These are phyloP conservation scores for Amblyraja radiata DNA, from an alignment of 2,797 vertebrate species.

Conservation along the genomic window DNA sequence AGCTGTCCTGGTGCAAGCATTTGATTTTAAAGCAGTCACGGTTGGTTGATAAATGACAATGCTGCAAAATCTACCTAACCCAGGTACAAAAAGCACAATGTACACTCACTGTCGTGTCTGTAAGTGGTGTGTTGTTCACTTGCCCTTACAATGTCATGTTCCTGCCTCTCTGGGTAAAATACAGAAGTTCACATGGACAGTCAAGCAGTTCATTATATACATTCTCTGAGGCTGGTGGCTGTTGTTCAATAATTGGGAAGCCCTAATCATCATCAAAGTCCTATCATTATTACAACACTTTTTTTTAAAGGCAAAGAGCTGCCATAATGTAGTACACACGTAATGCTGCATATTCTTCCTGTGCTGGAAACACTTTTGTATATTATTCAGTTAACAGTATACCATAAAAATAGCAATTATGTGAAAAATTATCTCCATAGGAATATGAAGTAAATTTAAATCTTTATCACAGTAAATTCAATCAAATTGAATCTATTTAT, in stretches of 20 bases:
- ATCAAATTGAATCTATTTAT: neutral
- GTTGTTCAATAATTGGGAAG: conserved; percentile 19
- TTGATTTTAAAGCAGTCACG: conserved; percentile 8
- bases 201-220: conserved; percentile 21
- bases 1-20: neutral
- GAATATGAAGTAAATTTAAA: neutral
- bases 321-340: neutral
- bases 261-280: conserved; percentile 25
- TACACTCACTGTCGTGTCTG: neutral
- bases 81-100: neutral
- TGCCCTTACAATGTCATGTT: neutral
- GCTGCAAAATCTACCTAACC: neutral
- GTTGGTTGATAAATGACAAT: neutral
- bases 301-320: neutral
- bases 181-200: conserved; percentile 9
- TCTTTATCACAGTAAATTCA: neutral
- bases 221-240: conserved; percentile 30
- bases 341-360: neutral
- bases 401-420: neutral
- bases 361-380: neutral
- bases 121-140: neutral
- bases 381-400: neutral
- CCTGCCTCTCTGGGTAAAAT: neutral
- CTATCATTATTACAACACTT: neutral
- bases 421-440: neutral